Evolutionary conservation across 2,888 invertebrate species (phyloP), one percentile per base, ranked within the genome.

Genomic region (Bimastos eiseni): DNA sequence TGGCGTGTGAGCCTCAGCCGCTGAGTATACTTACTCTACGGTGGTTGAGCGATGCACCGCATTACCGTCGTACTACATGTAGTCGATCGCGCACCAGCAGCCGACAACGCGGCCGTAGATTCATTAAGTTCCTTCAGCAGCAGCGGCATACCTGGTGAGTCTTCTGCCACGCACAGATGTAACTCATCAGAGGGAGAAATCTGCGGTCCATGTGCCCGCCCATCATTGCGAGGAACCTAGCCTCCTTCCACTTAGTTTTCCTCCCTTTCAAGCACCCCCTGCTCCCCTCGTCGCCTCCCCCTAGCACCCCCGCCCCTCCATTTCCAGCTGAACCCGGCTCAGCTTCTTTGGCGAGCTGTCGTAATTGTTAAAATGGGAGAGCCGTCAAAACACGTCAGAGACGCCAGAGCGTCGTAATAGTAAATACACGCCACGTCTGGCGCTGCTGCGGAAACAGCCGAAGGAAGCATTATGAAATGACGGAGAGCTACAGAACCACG

Each of bases 391-490:
- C 70, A 70, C 70, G 70, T n/a, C 70, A 70, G 70, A 70, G 70
- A 70, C 70, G 30, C n/a, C 19, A 13, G 30, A 8, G 70, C 30
- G 70, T 70, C n/a, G 70, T 70, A 70, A 8, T 70, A 70, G 70
- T 70, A 70, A 70, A 70, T 70, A 70, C 70, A 70, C 70, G n/a
- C n/a, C n/a, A 70, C 70, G 30, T 70, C 70, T 70, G 30, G n/a
- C 70, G 70, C 30, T 2, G 44, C 49, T 41, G 70, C n/a, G 17
- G 3, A 30, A 70, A 70, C 70, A n/a, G 70, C 70, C 70, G n/a
- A n/a, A n/a, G 70, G 70, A 70, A 70, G 70, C 70, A n/a, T 70
- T 70, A 70, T 70, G 70, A 70, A 70, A 70, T 70, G 70, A 70
- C n/a, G 70, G 70, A 70, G 70, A 30, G 70, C 70, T n/a, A n/a